Conservation (phyloP, 2,113 vertebrate genomes). For the Ploceus nigricollis region DNA sequence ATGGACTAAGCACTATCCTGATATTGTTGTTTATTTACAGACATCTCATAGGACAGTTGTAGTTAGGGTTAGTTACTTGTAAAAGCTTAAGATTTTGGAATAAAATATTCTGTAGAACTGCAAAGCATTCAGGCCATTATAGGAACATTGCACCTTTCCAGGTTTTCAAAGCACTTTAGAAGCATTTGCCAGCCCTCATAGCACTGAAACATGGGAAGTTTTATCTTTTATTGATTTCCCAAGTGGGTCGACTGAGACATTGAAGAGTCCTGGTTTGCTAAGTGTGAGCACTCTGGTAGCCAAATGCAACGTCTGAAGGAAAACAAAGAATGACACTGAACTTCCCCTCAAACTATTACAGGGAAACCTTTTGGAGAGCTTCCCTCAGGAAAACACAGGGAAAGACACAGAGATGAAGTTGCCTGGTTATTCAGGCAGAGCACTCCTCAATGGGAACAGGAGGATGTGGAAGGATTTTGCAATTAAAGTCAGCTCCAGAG, state of each 20-base stretch:
- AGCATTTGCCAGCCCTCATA: neutral
- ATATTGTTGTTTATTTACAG: neutral
- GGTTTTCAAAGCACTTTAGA: neutral
- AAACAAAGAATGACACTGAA: neutral
- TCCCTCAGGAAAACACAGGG: neutral
- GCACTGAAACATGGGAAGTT: neutral
- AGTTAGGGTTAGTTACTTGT: neutral
- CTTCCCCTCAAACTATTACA: neutral
- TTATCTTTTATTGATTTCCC: conserved; percentile 28
- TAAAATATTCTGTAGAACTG: neutral
- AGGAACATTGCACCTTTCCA: neutral
- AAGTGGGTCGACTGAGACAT: neutral
- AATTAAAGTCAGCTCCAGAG: neutral
- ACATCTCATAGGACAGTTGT: neutral
- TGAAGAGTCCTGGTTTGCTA: neutral
- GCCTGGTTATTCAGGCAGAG: neutral
- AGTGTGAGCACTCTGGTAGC: neutral
- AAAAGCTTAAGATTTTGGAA: neutral
- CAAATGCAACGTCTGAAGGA: neutral
- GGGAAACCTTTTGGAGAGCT: neutral
- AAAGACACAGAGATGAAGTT: neutral
- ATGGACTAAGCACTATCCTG: neutral
- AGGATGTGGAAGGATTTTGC: neutral
- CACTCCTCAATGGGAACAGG: neutral
- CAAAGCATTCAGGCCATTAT: neutral